Percentiles rank a stretch among this genome's conserved stretches.
Evolutionary conservation across 1,140 invertebrate species (phyloP).

Genomic region (Lepidotrigona ventralis): DNA sequence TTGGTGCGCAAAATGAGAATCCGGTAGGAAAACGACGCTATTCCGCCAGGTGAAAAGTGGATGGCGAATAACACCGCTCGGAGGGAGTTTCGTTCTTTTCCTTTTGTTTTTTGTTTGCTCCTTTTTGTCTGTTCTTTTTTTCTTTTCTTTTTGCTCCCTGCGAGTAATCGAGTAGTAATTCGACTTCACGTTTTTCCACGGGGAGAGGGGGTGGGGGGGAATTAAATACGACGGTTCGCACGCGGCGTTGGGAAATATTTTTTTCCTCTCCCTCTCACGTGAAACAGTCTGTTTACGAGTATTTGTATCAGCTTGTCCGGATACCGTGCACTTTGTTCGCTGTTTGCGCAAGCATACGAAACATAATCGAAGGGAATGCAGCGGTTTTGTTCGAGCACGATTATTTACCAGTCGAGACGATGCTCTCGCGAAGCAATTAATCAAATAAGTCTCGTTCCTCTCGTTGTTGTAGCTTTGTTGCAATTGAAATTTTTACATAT

Average conservation of each 20-base stretch:
- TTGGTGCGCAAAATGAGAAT: conserved; percentile 42
- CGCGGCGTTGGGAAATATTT: neutral
- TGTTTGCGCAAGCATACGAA: neutral
- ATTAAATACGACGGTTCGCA: neutral
- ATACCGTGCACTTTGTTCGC: neutral
- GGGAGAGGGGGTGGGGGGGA: neutral
- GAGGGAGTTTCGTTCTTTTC: neutral
- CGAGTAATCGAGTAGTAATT: conserved; percentile 28
- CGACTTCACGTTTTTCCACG: neutral
- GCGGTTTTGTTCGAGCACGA: neutral
- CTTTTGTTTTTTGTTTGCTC: no score
- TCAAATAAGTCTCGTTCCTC: no score
- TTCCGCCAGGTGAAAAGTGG: conserved; percentile 26
- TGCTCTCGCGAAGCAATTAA: no score
- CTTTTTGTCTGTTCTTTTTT: neutral
- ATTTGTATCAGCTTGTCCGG: neutral
- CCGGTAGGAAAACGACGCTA: conserved; percentile 31
- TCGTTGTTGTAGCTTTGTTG: no score
- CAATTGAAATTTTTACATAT: no score
- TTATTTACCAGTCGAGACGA: neutral
- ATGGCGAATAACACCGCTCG: conserved; percentile 5
- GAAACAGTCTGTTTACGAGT: neutral
- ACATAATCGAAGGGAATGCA: neutral
- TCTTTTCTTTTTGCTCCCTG: neutral
- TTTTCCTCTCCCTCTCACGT: no score